A percentile compares a stretch with the other conserved stretches of the same genome.
Conservation (phyloP, 2,113 vertebrate species). For the Origma solitaria region DNA sequence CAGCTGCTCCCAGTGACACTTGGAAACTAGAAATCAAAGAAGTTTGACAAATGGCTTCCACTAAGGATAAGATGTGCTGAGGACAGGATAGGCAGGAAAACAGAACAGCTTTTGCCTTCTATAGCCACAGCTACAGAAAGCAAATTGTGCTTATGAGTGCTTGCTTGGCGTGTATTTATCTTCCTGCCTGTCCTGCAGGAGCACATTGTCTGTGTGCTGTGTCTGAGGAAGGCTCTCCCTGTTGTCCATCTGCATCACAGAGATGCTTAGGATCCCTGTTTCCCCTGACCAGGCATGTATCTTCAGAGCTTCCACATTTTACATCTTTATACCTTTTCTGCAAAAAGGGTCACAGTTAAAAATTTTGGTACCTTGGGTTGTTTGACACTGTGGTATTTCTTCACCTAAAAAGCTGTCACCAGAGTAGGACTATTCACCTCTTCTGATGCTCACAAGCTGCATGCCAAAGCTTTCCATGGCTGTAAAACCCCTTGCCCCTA, state of each 20-base stretch:
- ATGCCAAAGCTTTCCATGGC: not conserved
- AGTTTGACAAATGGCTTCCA: constrained; percentile 20
- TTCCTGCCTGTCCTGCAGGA: not conserved
- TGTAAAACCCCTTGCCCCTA: not conserved
- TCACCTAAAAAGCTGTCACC: not conserved
- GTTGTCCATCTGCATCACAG: not conserved
- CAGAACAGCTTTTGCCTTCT: not conserved
- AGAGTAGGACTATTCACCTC: not conserved
- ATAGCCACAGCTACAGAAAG: not conserved
- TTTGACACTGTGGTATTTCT: not conserved
- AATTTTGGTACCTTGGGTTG: accelerated
- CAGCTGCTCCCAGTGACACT: constrained; percentile 51
- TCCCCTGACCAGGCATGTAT: not conserved
- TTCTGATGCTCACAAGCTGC: not conserved
- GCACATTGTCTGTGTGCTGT: not conserved
- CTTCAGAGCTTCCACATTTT: not conserved
- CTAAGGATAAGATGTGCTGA: constrained; percentile 41
- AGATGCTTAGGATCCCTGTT: not conserved
- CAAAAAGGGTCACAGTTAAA: not conserved
- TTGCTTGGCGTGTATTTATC: not conserved
- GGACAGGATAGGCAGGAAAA: not conserved
- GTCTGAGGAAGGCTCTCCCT: not conserved
- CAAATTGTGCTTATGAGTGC: not conserved
- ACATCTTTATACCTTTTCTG: not conserved
- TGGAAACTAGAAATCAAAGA: constrained; percentile 37